phyloP scores from a whole-genome alignment of 2,113 vertebrate genomes.

The Varanus komodoensis region DNA sequence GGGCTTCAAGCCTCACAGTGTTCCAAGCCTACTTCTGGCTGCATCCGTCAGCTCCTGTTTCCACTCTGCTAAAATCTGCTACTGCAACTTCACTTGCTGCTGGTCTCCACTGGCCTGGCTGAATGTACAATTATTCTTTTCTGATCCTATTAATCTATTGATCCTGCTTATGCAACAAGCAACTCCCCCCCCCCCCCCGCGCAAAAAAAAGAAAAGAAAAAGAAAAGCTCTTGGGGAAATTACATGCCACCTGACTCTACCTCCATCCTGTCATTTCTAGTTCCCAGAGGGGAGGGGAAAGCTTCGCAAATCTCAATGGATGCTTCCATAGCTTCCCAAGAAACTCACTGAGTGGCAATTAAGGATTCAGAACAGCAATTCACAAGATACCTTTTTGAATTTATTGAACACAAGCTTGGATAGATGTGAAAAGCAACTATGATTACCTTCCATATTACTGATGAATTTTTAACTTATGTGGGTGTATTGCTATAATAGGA shows the following conservation, averaged over 20 bases:
- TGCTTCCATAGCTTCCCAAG: neutral
- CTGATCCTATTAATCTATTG: neutral
- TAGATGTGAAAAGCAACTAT: neutral
- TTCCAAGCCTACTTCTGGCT: no score
- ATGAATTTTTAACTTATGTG: neutral
- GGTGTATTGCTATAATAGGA: neutral
- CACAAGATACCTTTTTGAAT: neutral
- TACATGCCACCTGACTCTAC: neutral
- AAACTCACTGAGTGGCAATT: neutral
- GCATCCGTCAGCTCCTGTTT: no score
- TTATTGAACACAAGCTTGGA: neutral
- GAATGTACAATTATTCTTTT: neutral
- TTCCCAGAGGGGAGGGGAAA: neutral
- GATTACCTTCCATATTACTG: neutral
- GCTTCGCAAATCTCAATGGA: neutral
- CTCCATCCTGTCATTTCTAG: neutral
- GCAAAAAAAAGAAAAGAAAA: no score
- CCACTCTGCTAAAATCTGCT: no score
- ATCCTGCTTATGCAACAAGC: neutral
- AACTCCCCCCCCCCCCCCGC: neutral
- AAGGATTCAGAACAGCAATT: neutral
- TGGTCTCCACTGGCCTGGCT: no score
- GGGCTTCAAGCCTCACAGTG: no score
- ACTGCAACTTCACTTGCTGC: no score
- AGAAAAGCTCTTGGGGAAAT: neutral